Conservation (phyloP, 1,140 invertebrate species). For the Bombyx mandarina region DNA sequence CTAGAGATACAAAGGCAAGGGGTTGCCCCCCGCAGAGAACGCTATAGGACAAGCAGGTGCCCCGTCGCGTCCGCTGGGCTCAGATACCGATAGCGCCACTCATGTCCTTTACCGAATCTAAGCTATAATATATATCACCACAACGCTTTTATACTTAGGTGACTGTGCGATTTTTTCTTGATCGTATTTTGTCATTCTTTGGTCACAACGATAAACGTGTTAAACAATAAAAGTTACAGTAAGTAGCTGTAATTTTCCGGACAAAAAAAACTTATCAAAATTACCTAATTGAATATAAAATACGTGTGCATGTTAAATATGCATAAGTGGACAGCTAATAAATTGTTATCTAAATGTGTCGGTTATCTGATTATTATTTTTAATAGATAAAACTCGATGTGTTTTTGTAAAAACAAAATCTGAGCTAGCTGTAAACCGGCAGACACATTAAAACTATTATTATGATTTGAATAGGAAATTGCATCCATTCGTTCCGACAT, state of each 20-base stretch:
- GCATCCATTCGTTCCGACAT: slow-evolving; percentile 56
- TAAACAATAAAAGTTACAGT: too few species aligned
- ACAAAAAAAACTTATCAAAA: neutral
- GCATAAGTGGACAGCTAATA: neutral
- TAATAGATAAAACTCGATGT: neutral
- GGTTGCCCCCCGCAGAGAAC: slow-evolving; percentile 28
- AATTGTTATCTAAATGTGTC: neutral
- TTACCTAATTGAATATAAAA: neutral
- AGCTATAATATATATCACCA: slow-evolving; percentile 23
- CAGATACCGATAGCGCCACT: slow-evolving; percentile 35
- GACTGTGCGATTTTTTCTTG: too few species aligned
- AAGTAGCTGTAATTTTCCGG: neutral
- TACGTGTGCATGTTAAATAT: neutral
- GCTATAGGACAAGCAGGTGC: slow-evolving; percentile 27
- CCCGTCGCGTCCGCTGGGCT: slow-evolving; percentile 16
- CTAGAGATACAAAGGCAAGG: slow-evolving; percentile 15
- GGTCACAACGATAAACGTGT: too few species aligned
- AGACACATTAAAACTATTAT: slow-evolving; percentile 43
- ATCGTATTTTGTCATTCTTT: too few species aligned
- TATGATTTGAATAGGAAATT: slow-evolving; percentile 61
- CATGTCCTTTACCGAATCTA: slow-evolving; percentile 20
- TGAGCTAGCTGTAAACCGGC: slow-evolving; percentile 23
- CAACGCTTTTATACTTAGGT: too few species aligned
- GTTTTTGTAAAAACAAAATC: neutral
- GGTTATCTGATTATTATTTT: neutral